phyloP scores from a whole-genome alignment of 2,888 invertebrate genomes.

The Cheilosia vulpina region DNA sequence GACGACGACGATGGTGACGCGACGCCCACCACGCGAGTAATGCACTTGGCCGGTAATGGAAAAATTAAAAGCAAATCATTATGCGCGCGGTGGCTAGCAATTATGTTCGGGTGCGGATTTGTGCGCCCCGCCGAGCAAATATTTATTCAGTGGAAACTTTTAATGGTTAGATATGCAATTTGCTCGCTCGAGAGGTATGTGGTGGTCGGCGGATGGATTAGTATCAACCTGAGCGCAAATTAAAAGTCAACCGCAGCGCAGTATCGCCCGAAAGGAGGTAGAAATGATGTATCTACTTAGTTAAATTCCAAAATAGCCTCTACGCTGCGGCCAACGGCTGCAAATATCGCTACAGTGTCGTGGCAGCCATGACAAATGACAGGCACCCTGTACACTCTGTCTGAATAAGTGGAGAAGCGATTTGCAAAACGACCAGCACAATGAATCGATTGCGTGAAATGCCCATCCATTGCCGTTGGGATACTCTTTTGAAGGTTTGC shows the following conservation, averaged over 20 bases:
- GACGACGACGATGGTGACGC: slow-evolving; percentile 2
- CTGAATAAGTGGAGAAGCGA: too few species aligned
- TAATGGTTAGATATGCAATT: slow-evolving; percentile 36
- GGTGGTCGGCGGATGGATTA: slow-evolving; percentile 1
- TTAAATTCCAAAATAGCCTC: too few species aligned
- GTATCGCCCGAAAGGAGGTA: too few species aligned
- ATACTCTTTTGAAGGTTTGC: too few species aligned
- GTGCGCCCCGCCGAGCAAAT: slow-evolving; percentile 33
- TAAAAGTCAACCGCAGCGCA: neutral
- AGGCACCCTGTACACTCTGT: too few species aligned
- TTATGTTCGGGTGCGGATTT: slow-evolving; percentile 43
- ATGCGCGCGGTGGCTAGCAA: slow-evolving; percentile 39
- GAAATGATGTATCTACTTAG: too few species aligned
- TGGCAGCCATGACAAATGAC: too few species aligned
- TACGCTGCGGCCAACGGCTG: too few species aligned
- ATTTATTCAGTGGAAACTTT: slow-evolving; percentile 64
- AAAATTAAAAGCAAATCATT: slow-evolving; percentile 58
- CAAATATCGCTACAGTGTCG: too few species aligned
- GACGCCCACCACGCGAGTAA: slow-evolving; percentile 14
- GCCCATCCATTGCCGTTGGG: too few species aligned
- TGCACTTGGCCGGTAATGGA: slow-evolving; percentile 63
- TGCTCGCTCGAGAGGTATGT: neutral
- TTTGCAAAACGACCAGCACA: too few species aligned
- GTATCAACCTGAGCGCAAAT: slow-evolving; percentile 3
- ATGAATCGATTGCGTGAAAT: too few species aligned